Conservation (phyloP, 2,113 vertebrate genomes). For the Semnornis frantzii region DNA sequence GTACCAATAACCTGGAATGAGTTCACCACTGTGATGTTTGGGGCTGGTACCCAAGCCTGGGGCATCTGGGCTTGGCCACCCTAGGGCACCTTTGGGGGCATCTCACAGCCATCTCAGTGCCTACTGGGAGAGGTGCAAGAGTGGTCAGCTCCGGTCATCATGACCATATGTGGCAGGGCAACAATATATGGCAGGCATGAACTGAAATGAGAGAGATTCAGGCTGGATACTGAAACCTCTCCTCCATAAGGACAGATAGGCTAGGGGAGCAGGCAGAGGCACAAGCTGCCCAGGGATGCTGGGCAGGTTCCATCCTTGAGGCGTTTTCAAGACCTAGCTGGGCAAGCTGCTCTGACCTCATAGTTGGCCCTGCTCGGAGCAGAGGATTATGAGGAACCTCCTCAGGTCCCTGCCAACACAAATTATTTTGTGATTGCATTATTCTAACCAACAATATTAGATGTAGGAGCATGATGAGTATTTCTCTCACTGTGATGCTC, state of each 20-base stretch:
- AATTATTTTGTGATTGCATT: neutral
- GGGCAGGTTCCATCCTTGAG: neutral
- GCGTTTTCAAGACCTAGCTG: accelerated
- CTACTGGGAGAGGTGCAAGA: neutral
- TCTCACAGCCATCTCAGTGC: neutral
- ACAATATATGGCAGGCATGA: neutral
- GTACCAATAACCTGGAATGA: neutral
- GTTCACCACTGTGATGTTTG: neutral
- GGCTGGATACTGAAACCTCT: neutral
- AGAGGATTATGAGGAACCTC: neutral
- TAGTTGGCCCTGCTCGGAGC: neutral
- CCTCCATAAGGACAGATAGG: neutral
- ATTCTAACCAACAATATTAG: neutral
- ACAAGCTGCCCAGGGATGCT: neutral
- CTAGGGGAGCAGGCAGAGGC: neutral
- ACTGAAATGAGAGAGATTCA: neutral
- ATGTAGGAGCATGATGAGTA: neutral
- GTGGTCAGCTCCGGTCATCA: neutral
- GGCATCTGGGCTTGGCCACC: neutral
- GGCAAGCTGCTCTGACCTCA: neutral
- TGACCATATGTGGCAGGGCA: neutral
- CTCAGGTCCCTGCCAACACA: neutral
- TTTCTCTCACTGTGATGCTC: neutral
- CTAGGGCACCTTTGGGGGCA: neutral
- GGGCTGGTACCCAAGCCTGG: neutral